These are phyloP conservation scores for Triplophysa yarkandensis DNA, from an alignment of 2,797 vertebrate species.

Conservation along the genomic window DNA sequence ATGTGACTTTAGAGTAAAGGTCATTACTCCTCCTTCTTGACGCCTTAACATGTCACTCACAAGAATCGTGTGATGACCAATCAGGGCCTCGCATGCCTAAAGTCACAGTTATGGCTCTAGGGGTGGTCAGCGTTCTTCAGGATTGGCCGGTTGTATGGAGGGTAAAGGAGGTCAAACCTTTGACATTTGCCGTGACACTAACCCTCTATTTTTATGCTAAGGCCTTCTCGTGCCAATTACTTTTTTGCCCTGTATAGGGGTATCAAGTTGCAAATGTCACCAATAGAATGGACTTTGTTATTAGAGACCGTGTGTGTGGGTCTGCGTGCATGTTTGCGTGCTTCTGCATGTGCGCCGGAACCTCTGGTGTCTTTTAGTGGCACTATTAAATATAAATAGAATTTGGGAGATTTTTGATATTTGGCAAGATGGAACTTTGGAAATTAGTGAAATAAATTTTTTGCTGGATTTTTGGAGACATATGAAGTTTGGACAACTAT, in stretches of 20 bases:
- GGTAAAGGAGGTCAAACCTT: constrained; percentile 58
- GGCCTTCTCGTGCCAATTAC: constrained; percentile 58
- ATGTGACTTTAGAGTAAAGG: constrained; percentile 58
- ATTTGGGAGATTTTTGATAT: too few species aligned
- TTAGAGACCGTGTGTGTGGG: constrained; percentile 45
- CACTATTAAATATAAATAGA: too few species aligned
- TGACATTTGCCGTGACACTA: constrained; percentile 64
- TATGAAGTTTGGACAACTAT: too few species aligned
- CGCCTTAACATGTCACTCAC: constrained; percentile 54
- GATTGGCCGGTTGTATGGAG: constrained; percentile 49
- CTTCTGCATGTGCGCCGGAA: constrained; percentile 1
- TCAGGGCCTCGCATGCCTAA: constrained; percentile 48
- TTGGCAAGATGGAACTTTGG: too few species aligned
- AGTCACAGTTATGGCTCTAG: constrained; percentile 50
- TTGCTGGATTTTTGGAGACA: too few species aligned
- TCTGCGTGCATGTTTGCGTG: constrained; percentile 27
- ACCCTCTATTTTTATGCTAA: constrained; percentile 60
- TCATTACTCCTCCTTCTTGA: constrained; percentile 52
- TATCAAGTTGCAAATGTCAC: constrained; percentile 65
- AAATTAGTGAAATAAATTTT: too few species aligned
- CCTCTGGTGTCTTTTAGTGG: constrained; percentile 42
- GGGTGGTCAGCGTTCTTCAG: constrained; percentile 51
- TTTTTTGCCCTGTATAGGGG: constrained; percentile 54
- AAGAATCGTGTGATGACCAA: constrained; percentile 45
- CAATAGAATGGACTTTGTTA: constrained; percentile 56